phyloP scores from a whole-genome alignment of 2,797 vertebrate genomes.

The Sebastes minor region DNA sequence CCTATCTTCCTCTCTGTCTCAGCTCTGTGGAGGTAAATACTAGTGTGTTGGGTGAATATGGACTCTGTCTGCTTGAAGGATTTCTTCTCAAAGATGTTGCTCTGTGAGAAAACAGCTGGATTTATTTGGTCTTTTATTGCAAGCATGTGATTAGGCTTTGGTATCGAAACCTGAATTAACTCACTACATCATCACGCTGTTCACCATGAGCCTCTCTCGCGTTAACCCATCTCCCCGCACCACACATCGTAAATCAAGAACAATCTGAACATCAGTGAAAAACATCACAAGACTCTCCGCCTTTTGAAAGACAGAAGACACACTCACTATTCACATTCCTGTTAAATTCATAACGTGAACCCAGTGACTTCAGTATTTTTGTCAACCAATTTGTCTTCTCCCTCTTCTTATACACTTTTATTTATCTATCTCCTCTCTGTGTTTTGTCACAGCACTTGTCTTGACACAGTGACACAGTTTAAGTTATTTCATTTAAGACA shows the following conservation, averaged over 20 bases:
- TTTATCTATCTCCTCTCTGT: background rate
- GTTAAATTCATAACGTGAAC: background rate
- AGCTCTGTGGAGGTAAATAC: background rate
- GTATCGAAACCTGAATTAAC: background rate
- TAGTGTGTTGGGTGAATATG: background rate
- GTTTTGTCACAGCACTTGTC: background rate
- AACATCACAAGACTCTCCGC: slow-evolving; percentile 56
- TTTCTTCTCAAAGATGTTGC: slow-evolving; percentile 2
- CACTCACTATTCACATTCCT: background rate
- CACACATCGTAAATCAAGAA: background rate
- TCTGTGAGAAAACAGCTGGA: background rate
- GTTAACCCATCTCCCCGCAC: background rate
- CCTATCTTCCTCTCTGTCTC: background rate
- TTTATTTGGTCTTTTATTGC: background rate
- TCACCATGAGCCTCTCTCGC: background rate
- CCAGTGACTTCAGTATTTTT: background rate
- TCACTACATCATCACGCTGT: background rate
- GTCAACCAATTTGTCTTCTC: background rate
- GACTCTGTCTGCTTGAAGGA: background rate
- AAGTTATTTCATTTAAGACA: slow-evolving; percentile 22
- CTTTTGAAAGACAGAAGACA: background rate
- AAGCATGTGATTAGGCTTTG: background rate
- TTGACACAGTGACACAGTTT: slow-evolving; percentile 8
- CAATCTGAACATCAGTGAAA: background rate
- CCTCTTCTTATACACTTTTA: background rate